Base-by-base conservation (phyloP, 2,888 invertebrate species). In the Chalcis sispes region DNA sequence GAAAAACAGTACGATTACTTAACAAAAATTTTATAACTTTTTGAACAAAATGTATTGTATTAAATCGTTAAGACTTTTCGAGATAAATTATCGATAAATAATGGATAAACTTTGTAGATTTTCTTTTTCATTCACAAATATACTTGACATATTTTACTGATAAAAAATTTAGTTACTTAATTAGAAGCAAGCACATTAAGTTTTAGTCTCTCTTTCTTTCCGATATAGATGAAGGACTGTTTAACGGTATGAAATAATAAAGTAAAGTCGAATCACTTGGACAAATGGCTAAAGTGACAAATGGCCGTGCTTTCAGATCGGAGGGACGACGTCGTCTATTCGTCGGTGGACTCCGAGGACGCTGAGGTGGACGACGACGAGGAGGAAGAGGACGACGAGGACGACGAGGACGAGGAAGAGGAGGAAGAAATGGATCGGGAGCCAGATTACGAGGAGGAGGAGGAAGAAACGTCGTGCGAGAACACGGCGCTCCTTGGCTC, bases 401-500 rank as follows among this genome's bases (percentile, higher is more conserved):
- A 72, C 10, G 73, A 71, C 0, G 73, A 64, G 13, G 73, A 67
- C 0, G 65, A 73, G 3, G 74, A 71, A 1, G 74, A 72, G 15
- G 75, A 70, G 13, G 72, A 70, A 1, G 69, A 70, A 1, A 58
- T 40, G 4, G 69, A 67, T 5, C 50, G 65, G 1, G 83, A 83
- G 62, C 81, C 79, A 61, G 85, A 85, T 32, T 84, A 84, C 59
- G 85, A 90, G 80, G 89, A 89, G 80, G 90, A 90, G 82, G 90
- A 83, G 40, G 86, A 86, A 72, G 85, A 85, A 40, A 82, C 90
- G 81, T 89, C 89, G 79, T 90, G 89, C 79, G 91, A 91, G 84
- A 91, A 91, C 84, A 91, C 91, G 77, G 91, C 91, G 70, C 88
- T 91, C 80, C 86, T 91, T 79, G 89, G 90, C 79, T 83, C 90